These are phyloP conservation scores for Brachionichthys hirsutus DNA, from an alignment of 2,113 vertebrate genomes.

Conservation along the genomic window DNA sequence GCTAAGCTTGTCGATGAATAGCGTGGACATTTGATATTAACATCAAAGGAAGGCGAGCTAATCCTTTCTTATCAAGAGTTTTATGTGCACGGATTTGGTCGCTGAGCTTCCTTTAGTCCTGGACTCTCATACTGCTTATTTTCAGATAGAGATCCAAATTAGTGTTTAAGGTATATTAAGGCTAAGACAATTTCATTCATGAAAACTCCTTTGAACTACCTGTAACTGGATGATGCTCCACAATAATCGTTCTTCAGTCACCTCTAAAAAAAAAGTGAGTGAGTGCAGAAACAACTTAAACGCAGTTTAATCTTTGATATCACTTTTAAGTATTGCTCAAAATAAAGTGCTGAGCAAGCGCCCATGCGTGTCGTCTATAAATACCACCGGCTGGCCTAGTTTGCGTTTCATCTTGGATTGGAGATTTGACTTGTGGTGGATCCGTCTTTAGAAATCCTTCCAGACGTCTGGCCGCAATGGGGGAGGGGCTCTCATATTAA, in stretches of 20 bases:
- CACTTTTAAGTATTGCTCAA: constrained; percentile 27
- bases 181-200: background rate
- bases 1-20: background rate
- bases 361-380: constrained; percentile 46
- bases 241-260: background rate
- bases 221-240: background rate
- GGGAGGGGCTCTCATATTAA: constrained; percentile 44
- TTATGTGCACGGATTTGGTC: no score
- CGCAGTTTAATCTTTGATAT: background rate
- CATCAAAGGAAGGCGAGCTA: background rate
- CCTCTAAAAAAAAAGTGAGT: accelerated
- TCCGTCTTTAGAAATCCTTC: constrained; percentile 37
- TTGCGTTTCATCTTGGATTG: constrained; percentile 55
- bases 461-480: constrained; percentile 29
- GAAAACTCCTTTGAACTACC: background rate
- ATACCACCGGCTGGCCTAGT: constrained; percentile 42
- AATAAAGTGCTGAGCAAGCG: constrained; percentile 39
- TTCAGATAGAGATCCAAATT: background rate
- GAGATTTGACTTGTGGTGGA: constrained; percentile 1
- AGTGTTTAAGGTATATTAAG: background rate
- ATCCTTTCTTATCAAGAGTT: no score
- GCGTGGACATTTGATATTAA: background rate
- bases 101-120: no score
- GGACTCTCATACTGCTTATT: no score
- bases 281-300: constrained; percentile 1